These are phyloP conservation scores for Hylaeus volcanicus DNA, from an alignment of 1,140 invertebrate species.

Conservation along the genomic window DNA sequence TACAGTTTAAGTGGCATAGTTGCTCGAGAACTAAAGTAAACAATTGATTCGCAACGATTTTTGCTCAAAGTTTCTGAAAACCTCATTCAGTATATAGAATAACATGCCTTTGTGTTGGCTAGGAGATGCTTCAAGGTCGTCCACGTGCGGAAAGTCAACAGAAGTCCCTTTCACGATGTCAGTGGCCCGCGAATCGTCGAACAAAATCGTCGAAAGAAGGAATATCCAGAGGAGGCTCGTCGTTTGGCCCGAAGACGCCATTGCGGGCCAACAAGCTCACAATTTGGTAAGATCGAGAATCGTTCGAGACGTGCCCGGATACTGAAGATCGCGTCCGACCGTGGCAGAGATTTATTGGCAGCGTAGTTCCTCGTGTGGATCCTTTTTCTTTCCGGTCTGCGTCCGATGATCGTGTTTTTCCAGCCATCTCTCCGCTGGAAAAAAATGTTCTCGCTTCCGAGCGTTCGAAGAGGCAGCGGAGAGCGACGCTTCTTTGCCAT, in stretches of 20 bases:
- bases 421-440: background rate
- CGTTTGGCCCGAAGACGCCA: background rate
- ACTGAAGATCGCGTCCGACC: slow-evolving; percentile 43
- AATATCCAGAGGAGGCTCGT: slow-evolving; percentile 10
- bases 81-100: background rate
- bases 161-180: slow-evolving; percentile 54
- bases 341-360: slow-evolving; percentile 49
- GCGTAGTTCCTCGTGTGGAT: background rate
- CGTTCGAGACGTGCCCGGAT: no score
- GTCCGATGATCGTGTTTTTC: slow-evolving; percentile 29
- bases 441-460: slow-evolving; percentile 50
- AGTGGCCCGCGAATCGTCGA: slow-evolving; percentile 6
- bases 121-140: slow-evolving; percentile 61
- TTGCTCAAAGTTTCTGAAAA: background rate
- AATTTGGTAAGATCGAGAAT: background rate
- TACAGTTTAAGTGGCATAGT: background rate
- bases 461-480: slow-evolving; percentile 1
- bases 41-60: no score
- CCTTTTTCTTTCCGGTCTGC: slow-evolving; percentile 31
- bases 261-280: background rate
- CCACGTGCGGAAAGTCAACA: slow-evolving; percentile 52
- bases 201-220: slow-evolving; percentile 1
- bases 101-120: slow-evolving; percentile 61
- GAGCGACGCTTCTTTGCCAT: slow-evolving; percentile 27
- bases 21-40: background rate